Evolutionary conservation across 2,888 invertebrate genomes (phyloP).

Genomic region (Osmoderma eremita): DNA sequence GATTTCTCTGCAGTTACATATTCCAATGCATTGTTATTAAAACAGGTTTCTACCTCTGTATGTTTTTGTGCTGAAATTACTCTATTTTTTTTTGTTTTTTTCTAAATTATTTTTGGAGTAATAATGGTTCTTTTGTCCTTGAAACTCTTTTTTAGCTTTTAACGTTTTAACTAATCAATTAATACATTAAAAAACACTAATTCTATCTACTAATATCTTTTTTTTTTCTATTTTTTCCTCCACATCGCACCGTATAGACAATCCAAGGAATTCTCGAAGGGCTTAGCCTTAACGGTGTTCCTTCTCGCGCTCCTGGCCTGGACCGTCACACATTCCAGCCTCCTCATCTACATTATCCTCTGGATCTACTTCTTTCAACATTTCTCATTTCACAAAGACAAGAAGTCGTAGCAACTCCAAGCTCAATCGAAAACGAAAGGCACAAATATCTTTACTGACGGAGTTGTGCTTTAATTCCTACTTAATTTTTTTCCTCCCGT

Average conservation of each 20-base stretch:
- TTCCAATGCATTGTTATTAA: not conserved
- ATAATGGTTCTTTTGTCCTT: no score
- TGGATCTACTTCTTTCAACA: conserved; percentile 44
- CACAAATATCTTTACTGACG: no score
- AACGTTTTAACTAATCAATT: conserved; percentile 40
- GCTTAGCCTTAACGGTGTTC: conserved; percentile 51
- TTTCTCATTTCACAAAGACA: conserved; percentile 34
- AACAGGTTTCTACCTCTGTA: not conserved
- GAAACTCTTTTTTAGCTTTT: no score
- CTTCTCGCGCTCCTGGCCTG: conserved; percentile 53
- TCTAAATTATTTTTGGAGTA: not conserved
- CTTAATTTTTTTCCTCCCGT: no score
- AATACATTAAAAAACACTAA: conserved; percentile 3
- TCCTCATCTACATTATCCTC: conserved; percentile 48
- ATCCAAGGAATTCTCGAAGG: conserved; percentile 52
- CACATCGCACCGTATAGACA: conserved; percentile 49
- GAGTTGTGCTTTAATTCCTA: no score
- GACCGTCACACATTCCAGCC: conserved; percentile 48
- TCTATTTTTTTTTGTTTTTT: not conserved
- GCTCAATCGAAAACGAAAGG: not conserved
- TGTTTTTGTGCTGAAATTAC: not conserved
- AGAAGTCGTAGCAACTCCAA: conserved; percentile 17
- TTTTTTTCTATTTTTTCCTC: conserved; percentile 47
- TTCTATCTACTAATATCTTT: conserved; percentile 42
- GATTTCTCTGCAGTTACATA: not conserved